These are phyloP conservation scores for Hemithea aestivaria DNA, from an alignment of 2,888 invertebrate genomes.

Conservation along the genomic window DNA sequence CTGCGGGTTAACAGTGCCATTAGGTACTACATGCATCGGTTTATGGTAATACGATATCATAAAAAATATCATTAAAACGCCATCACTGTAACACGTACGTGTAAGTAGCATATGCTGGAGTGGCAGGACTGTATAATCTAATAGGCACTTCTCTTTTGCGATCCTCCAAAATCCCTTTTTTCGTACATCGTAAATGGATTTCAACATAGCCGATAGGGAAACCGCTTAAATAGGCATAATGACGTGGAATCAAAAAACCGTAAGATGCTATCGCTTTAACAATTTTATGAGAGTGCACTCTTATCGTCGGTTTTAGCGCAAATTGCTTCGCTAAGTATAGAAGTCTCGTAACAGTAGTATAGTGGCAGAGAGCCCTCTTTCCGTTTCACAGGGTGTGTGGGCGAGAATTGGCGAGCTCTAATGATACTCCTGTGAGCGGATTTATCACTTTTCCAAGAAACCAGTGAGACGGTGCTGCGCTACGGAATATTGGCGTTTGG, in stretches of 20 bases:
- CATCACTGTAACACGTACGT: conserved; percentile 44
- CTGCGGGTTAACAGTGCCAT: conserved; percentile 32
- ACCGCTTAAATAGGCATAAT: conserved; percentile 40
- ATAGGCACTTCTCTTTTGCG: conserved; percentile 46
- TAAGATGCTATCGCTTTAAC: conserved; percentile 39
- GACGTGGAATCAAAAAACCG: conserved; percentile 49
- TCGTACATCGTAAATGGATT: conserved; percentile 56
- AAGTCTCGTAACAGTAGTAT: conserved; percentile 7
- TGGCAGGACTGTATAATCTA: conserved; percentile 42
- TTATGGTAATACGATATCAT: conserved; percentile 30
- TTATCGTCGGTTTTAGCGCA: conserved; percentile 44
- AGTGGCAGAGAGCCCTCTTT: conserved; percentile 5
- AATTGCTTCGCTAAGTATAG: conserved; percentile 37
- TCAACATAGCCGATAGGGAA: conserved; percentile 45
- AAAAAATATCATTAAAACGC: conserved; percentile 51
- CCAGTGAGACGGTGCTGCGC: not conserved
- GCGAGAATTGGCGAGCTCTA: conserved; percentile 13
- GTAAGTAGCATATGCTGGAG: conserved; percentile 44
- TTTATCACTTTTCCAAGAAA: conserved; percentile 10
- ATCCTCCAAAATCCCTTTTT: conserved; percentile 48
- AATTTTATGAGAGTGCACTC: conserved; percentile 51
- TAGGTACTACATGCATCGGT: conserved; percentile 19
- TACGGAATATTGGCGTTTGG: conserved; percentile 5
- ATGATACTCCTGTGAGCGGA: conserved; percentile 10
- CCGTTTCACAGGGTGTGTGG: conserved; percentile 5